A percentile compares a stretch with the other conserved stretches of the same genome.
phyloP scores from a whole-genome alignment of 2,888 invertebrate species.

The Torymus auratus region DNA sequence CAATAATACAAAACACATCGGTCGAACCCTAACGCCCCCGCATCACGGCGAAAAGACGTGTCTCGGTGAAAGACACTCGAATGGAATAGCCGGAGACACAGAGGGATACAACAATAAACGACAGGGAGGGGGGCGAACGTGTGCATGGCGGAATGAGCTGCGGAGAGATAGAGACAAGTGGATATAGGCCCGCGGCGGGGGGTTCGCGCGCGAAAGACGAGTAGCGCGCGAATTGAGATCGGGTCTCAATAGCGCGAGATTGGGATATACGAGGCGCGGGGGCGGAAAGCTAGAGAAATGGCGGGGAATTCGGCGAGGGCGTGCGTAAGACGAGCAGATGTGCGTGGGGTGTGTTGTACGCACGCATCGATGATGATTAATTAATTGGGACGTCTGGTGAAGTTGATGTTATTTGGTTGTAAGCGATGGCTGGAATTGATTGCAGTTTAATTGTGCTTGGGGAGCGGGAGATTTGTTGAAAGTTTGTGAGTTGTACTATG shows the following conservation, averaged over 20 bases:
- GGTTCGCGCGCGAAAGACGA: background rate
- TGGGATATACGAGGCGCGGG: constrained; percentile 12
- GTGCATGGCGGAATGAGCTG: too few relatives aligned
- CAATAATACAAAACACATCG: too few relatives aligned
- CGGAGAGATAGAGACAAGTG: constrained; percentile 20
- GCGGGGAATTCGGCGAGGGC: background rate
- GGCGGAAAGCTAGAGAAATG: constrained; percentile 36
- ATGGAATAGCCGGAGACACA: background rate
- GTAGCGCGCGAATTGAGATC: constrained; percentile 47
- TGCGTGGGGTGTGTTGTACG: too few relatives aligned
- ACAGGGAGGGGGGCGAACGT: background rate
- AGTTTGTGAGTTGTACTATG: too few relatives aligned
- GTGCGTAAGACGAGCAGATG: background rate
- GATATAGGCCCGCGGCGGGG: constrained; percentile 4
- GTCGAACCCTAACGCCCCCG: too few relatives aligned
- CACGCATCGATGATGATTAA: background rate
- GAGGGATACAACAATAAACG: background rate
- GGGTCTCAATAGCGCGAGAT: constrained; percentile 37
- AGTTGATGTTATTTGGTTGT: too few relatives aligned
- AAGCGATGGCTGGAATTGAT: too few relatives aligned
- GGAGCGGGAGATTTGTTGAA: too few relatives aligned
- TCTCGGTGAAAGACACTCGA: background rate
- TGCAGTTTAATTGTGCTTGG: too few relatives aligned
- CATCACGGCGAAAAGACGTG: too few relatives aligned
- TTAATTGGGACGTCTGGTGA: background rate